Evolutionary conservation across 2,888 invertebrate species (phyloP).

Genomic region (Hypselothyrea guttata): DNA sequence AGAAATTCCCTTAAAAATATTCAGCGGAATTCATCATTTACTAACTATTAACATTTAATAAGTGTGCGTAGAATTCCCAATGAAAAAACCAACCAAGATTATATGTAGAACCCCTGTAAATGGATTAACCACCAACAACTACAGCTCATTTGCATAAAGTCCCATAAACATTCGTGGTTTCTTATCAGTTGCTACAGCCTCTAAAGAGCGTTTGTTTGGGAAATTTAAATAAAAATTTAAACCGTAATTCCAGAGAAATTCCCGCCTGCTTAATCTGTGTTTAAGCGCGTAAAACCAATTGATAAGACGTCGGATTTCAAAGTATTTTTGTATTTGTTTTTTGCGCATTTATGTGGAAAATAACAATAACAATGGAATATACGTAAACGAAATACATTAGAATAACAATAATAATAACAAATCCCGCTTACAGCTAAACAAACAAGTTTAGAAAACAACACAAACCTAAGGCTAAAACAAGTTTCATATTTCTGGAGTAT

Average conservation of each 20-base stretch:
- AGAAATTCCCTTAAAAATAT: too few species aligned
- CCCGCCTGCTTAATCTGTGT: conserved; percentile 31
- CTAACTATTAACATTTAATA: too few species aligned
- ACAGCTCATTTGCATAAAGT: too few species aligned
- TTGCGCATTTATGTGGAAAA: conserved; percentile 20
- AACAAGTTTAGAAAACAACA: conserved; percentile 20
- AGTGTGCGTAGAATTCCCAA: too few species aligned
- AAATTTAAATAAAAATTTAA: conserved; percentile 8
- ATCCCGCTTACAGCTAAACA: conserved; percentile 12
- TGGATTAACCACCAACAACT: too few species aligned
- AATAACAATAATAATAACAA: conserved; percentile 4
- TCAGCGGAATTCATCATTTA: too few species aligned
- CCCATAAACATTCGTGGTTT: too few species aligned
- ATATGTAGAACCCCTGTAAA: too few species aligned
- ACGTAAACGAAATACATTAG: conserved; percentile 5
- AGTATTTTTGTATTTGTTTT: conserved; percentile 12
- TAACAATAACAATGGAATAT: conserved; percentile 12
- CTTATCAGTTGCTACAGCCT: too few species aligned
- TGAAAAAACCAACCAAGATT: too few species aligned
- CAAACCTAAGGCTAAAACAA: conserved; percentile 15
- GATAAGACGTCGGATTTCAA: conserved; percentile 43
- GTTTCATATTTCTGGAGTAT: conserved; percentile 11
- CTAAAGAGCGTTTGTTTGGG: background rate
- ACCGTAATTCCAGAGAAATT: conserved; percentile 37
- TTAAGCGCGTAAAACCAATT: conserved; percentile 13